Evolutionary conservation across 2,888 invertebrate genomes (phyloP).

Genomic region (Heliconius sara): DNA sequence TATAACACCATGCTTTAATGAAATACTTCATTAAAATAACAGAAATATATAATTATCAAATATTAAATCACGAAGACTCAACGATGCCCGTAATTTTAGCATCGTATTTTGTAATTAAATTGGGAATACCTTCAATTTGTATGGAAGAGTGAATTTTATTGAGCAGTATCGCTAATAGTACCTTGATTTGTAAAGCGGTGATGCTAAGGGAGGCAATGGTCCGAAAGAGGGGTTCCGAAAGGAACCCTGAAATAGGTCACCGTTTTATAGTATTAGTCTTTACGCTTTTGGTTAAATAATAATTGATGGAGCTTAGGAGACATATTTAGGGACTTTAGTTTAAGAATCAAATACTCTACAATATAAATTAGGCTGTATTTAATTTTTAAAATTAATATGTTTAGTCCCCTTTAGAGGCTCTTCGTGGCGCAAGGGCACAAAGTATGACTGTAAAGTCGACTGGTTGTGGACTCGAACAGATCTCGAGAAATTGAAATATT

Average conservation of each 20-base stretch:
- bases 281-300: no score
- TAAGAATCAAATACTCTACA: no score
- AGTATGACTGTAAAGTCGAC: no score
- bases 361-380: no score
- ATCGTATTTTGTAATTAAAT: slow-evolving; percentile 25
- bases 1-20: neutral
- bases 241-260: slow-evolving; percentile 20
- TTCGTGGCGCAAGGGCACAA: no score
- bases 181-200: slow-evolving; percentile 26
- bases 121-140: slow-evolving; percentile 31
- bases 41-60: slow-evolving; percentile 7
- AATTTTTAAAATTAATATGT: no score
- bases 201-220: slow-evolving; percentile 24
- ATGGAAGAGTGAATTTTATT: slow-evolving; percentile 35
- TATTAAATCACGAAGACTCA: slow-evolving; percentile 16
- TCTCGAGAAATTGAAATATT: no score
- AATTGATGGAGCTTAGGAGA: no score
- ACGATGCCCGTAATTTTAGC: slow-evolving; percentile 9
- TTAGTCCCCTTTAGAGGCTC: no score
- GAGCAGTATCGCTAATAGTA: slow-evolving; percentile 16
- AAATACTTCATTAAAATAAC: slow-evolving; percentile 15
- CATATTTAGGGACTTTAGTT: no score
- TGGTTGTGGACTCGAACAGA: no score
- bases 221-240: slow-evolving; percentile 9
- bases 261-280: neutral